Evolutionary conservation across 2,797 vertebrate species (phyloP).

Genomic region (Acanthurus tractus): DNA sequence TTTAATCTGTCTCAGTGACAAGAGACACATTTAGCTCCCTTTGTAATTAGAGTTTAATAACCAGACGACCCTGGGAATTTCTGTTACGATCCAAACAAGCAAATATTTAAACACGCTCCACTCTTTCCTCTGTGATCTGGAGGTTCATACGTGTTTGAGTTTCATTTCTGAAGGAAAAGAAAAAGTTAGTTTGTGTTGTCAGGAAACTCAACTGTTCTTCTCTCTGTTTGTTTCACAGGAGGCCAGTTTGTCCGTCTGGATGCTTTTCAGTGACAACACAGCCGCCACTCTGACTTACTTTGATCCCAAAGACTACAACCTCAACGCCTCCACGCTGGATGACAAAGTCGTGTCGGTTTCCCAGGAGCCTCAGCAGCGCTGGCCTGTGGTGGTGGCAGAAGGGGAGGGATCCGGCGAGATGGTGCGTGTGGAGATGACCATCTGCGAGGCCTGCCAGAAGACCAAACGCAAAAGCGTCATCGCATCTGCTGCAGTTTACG

Average conservation of each 20-base stretch:
- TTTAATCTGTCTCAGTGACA: too few species aligned
- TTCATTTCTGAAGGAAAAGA: neutral
- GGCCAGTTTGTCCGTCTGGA: slow-evolving; percentile 94
- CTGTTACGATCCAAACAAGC: too few species aligned
- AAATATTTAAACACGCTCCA: too few species aligned
- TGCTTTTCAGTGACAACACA: slow-evolving; percentile 96
- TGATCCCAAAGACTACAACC: slow-evolving; percentile 95
- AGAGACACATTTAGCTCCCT: too few species aligned
- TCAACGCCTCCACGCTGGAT: slow-evolving; percentile 92
- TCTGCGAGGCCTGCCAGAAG: slow-evolving; percentile 97
- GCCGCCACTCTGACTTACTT: slow-evolving; percentile 92
- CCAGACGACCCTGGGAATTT: too few species aligned
- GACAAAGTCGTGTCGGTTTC: slow-evolving; percentile 90
- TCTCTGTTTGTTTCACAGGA: slow-evolving; percentile 86
- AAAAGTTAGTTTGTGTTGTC: neutral
- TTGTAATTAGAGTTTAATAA: too few species aligned
- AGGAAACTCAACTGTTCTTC: slow-evolving; percentile 24
- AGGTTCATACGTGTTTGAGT: too few species aligned
- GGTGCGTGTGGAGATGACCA: slow-evolving; percentile 92
- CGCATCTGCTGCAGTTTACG: slow-evolving; percentile 87
- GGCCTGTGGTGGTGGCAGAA: slow-evolving; percentile 92
- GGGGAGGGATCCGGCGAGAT: slow-evolving; percentile 91
- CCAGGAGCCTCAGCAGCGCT: slow-evolving; percentile 89
- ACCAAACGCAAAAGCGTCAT: slow-evolving; percentile 96
- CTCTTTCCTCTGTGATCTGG: too few species aligned